Evolutionary conservation across 2,888 invertebrate species (phyloP).

Genomic region (Ischnura elegans): DNA sequence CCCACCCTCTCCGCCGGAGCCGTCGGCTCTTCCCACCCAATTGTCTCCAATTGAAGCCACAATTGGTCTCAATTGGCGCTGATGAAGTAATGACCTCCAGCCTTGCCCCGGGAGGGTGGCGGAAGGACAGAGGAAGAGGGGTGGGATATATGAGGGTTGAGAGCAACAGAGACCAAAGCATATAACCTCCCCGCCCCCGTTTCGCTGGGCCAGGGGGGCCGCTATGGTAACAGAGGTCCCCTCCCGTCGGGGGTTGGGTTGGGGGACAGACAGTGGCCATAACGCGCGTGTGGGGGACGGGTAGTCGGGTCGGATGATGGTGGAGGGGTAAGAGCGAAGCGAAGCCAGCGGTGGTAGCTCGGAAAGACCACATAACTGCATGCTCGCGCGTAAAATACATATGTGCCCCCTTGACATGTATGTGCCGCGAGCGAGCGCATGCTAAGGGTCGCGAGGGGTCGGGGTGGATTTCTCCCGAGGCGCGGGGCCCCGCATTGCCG

Average conservation of each 20-base stretch:
- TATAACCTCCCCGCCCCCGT: too few relatives aligned
- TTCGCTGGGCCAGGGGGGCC: too few relatives aligned
- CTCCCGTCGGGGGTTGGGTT: not conserved
- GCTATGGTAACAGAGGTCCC: too few relatives aligned
- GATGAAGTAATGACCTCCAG: conserved; percentile 71
- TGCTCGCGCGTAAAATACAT: too few relatives aligned
- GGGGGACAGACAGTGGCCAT: not conserved
- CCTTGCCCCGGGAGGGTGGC: conserved; percentile 55
- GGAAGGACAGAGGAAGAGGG: too few relatives aligned
- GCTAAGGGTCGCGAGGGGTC: not conserved
- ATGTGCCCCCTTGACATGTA: too few relatives aligned
- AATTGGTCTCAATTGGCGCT: conserved; percentile 79
- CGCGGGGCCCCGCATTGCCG: too few relatives aligned
- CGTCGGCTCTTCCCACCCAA: conserved; percentile 71
- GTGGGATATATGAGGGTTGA: not conserved
- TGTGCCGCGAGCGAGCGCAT: not conserved
- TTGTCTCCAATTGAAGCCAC: conserved; percentile 76
- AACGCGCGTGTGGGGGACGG: not conserved
- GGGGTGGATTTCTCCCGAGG: not conserved
- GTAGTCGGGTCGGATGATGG: not conserved
- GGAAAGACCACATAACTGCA: not conserved
- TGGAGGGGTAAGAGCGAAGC: too few relatives aligned
- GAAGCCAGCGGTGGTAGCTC: not conserved
- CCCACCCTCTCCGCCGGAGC: not conserved
- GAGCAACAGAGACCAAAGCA: too few relatives aligned